Evolutionary conservation across 2,113 vertebrate species (phyloP), one percentile per base, ranked within the genome.

Genomic region (Diglossa brunneiventris): DNA sequence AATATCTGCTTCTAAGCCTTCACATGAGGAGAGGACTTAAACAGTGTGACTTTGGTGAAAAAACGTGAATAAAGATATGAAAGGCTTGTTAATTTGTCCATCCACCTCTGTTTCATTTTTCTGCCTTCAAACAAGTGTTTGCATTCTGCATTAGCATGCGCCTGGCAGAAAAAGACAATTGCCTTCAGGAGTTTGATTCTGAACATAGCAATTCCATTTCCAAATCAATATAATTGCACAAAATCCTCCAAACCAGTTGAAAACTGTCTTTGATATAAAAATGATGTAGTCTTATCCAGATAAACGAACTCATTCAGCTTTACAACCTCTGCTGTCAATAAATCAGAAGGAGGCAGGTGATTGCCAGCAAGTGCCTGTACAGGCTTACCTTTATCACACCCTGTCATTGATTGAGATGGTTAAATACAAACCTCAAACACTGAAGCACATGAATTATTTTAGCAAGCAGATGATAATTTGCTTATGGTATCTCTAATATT

Each of bases 101-200:
- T 53, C 21, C 5, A 69, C 46, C 10, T 61, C 16, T 35, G 6
- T 66, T 69, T 50, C 21, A 41, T 41, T 58, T 73, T 80, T 80
- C 50, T 56, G 4, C 9, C 44, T 84, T 15, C 20, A 47, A n/a
- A 63, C 2, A 41, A 61, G 35, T 22, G 33, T 7, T 24, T 55
- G 10, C 17, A 63, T 53, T 69, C 26, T 28, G 9, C 28, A 55
- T 46, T 58, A 67, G 4, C 9, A 39, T 21, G 7, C 13, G 6
- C 19, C 10, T 70, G 12, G 7, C 0, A 1, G 10, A 81, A 31
- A 79, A 74, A 11, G 2, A 17, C 4, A 23, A 50, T 12, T 62
- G 7, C 12, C 10, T 58, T 55, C 39, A 58, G n/a, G 19, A 76
- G 4, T 6, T 68, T 56, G 19, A 24, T 55, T 90, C 35, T 74